Conservation (phyloP, 2,797 vertebrate genomes). For the Aphelocoma californica region DNA sequence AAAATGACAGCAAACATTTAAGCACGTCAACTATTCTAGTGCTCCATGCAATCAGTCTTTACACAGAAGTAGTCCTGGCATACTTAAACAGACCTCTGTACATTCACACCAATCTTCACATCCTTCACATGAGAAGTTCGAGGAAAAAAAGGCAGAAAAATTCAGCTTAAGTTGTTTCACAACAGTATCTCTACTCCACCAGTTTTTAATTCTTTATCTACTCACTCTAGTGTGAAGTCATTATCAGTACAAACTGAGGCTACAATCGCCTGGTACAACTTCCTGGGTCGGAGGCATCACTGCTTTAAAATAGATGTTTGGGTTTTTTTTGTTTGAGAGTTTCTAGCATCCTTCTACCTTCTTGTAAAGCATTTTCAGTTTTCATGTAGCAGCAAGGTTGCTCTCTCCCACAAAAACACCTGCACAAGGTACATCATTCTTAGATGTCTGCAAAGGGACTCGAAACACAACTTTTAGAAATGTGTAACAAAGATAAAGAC, state of each 20-base stretch:
- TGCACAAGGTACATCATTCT: background rate
- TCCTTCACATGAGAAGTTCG: background rate
- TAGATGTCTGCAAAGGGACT: too few species aligned
- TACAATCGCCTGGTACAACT: background rate
- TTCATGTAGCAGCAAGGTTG: background rate
- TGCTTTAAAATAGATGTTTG: background rate
- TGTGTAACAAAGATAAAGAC: background rate
- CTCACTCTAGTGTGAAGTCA: background rate
- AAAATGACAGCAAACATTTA: background rate
- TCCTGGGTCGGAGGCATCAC: background rate
- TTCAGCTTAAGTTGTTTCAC: background rate
- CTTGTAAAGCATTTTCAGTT: background rate
- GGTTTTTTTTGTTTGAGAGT: background rate
- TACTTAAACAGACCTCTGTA: background rate
- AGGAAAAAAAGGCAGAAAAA: background rate
- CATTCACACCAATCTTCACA: background rate
- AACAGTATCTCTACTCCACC: background rate
- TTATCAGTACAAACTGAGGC: background rate
- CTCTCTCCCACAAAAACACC: background rate
- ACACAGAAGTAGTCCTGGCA: background rate
- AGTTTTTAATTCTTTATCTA: background rate
- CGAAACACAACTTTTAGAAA: background rate
- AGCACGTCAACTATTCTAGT: background rate
- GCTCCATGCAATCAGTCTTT: background rate
- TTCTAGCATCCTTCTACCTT: background rate